Evolutionary conservation across 2,888 invertebrate species (phyloP), one percentile per base, ranked within the genome.

Genomic region (Bimastos eiseni): DNA sequence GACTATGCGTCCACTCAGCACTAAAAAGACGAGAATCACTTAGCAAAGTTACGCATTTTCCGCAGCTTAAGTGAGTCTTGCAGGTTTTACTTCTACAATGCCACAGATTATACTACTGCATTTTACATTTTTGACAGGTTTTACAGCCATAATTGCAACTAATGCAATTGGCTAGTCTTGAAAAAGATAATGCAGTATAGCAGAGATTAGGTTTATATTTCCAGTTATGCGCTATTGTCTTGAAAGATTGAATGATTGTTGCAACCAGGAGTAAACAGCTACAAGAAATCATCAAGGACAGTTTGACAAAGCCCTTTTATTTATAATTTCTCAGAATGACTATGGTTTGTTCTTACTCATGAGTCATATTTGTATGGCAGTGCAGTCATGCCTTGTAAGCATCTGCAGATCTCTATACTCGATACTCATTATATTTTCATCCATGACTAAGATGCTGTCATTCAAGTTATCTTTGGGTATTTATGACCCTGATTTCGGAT

Each of bases 31-130:
- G n/a, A n/a, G n/a, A 70, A n/a, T n/a, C n/a, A n/a, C n/a, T 11
- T 70, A n/a, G 70, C 70, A 70, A 70, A 70, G 70, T 70, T 70
- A 70, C 70, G 70, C 30, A 70, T 70, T n/a, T 70, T n/a, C n/a
- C 70, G 70, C 70, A 70, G 70, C n/a, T 4, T 70, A 11, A n/a
- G 70, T 70, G n/a, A 70, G 70, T 70, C n/a, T 70, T 30, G 17
- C n/a, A n/a, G 70, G 70, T 70, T 49, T 70, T 70, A 70, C 17
- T 1, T 70, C 24, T 55, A 30, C 55, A 24, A 24, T 55, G 24
- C 24, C 1, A 8, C 70, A 70, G 30, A n/a, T 30, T 70, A n/a
- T 70, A 49, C 49, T 49, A 24, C 49, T 49, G 24, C 49, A n/a
- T 70, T 70, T 11, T 11, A n/a, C n/a, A 6, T 8, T n/a, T 30